Evolutionary conservation across 2,113 vertebrate genomes (phyloP), one percentile per base, ranked within the genome.

Genomic region (Caranx ignobilis): DNA sequence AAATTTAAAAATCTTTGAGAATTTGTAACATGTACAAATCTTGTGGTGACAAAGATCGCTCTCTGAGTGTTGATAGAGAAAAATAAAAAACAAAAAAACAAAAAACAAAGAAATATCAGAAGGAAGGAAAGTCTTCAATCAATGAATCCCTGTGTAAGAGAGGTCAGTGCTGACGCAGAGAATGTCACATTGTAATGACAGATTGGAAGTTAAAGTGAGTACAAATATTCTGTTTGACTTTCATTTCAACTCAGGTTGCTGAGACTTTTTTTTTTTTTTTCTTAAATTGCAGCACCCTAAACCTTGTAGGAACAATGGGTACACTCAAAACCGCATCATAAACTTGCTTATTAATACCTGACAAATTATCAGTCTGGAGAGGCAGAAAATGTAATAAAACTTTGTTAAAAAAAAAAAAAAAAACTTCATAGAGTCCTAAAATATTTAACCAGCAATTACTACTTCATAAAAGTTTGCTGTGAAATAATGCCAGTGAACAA

Each of bases 161-260:
- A 55, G 11, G 35, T 55, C 56, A 5, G 31, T 73, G 50, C 32
- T 56, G 55, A 43, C 50, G 75, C 7, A 10, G 55, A 67, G 5
- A 75, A 75, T 26, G 62, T 72, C 78, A 66, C 15, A 59, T 11
- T 41, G 52, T 70, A 43, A 82, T 50, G 13, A 67, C 69, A 65
- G 26, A 71, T 39, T 31, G 71, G 19, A 68, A 50, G 61, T 66
- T 19, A 34, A 80, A 39, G 62, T 52, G 31, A 63, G 18, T 45
- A 50, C 19, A 68, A 84, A 63, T 15, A 63, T 45, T 63, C 2
- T 37, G 4, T 64, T 69, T 52, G 43, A 45, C 18, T 73, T 7
- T 26, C 21, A 48, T 71, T 74, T 35, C 21, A 48, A 0, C 47
- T 2, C 6, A 37, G 26, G 47, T 13, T 74, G 3, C 5, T 32